phyloP scores from a whole-genome alignment of 2,113 vertebrate species.

The Dryoscopus gambensis region DNA sequence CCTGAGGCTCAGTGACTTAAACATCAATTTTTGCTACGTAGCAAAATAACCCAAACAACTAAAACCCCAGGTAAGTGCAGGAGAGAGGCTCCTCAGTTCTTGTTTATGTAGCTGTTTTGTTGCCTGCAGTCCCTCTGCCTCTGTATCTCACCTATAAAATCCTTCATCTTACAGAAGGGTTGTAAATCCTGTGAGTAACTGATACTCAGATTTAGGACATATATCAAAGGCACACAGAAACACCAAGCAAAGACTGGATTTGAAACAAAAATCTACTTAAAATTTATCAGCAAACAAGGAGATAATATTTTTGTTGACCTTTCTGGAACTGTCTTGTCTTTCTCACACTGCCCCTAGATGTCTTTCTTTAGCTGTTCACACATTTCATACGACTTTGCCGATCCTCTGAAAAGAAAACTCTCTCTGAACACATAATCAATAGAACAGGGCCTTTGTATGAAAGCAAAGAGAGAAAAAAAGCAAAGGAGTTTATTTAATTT shows the following conservation, averaged over 20 bases:
- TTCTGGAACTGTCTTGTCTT: background rate
- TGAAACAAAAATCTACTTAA: background rate
- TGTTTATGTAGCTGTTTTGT: background rate
- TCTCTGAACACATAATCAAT: background rate
- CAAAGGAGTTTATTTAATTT: background rate
- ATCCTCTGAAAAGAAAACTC: background rate
- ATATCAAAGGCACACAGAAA: background rate
- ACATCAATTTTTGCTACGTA: background rate
- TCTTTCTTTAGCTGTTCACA: background rate
- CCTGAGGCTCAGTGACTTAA: background rate
- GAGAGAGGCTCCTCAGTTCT: background rate
- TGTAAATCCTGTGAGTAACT: background rate
- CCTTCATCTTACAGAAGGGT: background rate
- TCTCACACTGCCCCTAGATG: background rate
- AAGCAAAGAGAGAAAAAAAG: background rate
- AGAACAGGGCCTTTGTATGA: background rate
- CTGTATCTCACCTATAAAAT: background rate
- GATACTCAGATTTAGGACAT: background rate
- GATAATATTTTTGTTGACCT: background rate
- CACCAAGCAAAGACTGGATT: background rate
- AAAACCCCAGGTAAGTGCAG: background rate
- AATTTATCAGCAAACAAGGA: background rate
- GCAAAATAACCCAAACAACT: background rate
- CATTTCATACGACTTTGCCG: background rate
- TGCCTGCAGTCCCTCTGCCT: background rate